Base-by-base conservation (phyloP, 2,797 vertebrate species). In the Pachyuromys duprasi region DNA sequence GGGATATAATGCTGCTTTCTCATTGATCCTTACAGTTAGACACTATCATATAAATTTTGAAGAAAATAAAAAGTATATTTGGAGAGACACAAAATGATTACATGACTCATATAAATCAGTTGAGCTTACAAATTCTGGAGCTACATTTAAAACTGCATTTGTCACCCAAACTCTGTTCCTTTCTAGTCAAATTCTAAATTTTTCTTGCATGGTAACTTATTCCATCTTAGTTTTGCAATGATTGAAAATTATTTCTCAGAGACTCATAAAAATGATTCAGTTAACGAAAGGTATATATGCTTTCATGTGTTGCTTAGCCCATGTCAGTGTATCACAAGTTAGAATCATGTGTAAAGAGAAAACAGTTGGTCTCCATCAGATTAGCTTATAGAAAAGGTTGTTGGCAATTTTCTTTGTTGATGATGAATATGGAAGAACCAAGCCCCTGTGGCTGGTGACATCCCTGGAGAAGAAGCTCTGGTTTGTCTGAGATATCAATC, bases 121-220 rank as follows among this genome's bases (percentile, higher is more conserved):
- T 42, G 78, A 86, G 20, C 26, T 83, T 91, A 78, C 79, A 86
- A 76, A 65, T 89, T 12, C 86, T 62, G 86, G 17, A 90, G n/a
- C 33, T 95, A 55, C 1, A 94, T 81, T 90, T 80, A 63, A 88
- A 96, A 72, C 31, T 36, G 5, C 18, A 72, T 57, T 86, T 91
- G 39, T 72, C 63, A 36, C 33, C 11, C 75, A 90, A 93, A 67
- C 18, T 57, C 24, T 60, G 6, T 91, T 57, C 80, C 74, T 92
- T 82, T 89, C 5, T 42, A 95, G 17, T 63, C 63, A 83, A 86
- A 93, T 24, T 83, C 36, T 75, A 69, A 86, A 79, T 62, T 26
- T 65, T 74, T 62, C 45, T 67, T 95, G 57, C 78, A 57, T 62
- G 7, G 28, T 80, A 60, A 82, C 26, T 69, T 62, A 86, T 72